Evolutionary conservation across 2,113 vertebrate species (phyloP).

Genomic region (Misgurnus mizolepis): DNA sequence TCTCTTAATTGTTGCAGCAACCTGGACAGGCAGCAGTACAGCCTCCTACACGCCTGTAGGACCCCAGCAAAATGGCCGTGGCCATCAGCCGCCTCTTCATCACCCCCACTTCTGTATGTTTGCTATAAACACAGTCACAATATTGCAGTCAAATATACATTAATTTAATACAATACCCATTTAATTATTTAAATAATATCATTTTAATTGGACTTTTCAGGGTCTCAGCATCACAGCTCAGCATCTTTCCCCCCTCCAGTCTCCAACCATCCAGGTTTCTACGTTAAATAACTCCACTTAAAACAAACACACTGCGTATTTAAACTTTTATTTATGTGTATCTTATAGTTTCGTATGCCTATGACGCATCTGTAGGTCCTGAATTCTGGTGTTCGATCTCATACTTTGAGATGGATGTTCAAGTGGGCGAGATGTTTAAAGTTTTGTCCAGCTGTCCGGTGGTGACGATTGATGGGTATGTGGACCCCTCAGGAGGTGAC

Average conservation of each 20-base stretch:
- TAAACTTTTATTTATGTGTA: neutral
- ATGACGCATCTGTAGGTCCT: constrained; percentile 61
- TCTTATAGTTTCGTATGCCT: neutral
- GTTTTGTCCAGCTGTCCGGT: constrained; percentile 75
- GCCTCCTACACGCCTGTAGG: constrained; percentile 73
- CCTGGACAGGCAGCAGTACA: constrained; percentile 77
- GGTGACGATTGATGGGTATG: constrained; percentile 77
- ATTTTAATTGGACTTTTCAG: constrained; percentile 57
- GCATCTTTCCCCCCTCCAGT: constrained; percentile 64
- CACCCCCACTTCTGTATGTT: constrained; percentile 73
- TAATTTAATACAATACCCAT: neutral
- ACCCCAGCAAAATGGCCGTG: constrained; percentile 72
- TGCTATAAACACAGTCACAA: neutral
- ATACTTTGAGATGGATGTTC: constrained; percentile 81
- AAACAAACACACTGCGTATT: neutral
- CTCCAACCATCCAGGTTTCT: constrained; percentile 71
- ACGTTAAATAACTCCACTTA: neutral
- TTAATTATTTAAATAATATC: neutral
- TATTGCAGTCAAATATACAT: neutral
- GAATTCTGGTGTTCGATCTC: constrained; percentile 80
- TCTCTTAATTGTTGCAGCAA: constrained; percentile 56
- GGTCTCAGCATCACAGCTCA: constrained; percentile 75
- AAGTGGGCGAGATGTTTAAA: constrained; percentile 82
- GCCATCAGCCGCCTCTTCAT: constrained; percentile 72
- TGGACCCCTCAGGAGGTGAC: constrained; percentile 76